Conservation (phyloP, 2,888 invertebrate genomes). For the Liposcelis brunnea region DNA sequence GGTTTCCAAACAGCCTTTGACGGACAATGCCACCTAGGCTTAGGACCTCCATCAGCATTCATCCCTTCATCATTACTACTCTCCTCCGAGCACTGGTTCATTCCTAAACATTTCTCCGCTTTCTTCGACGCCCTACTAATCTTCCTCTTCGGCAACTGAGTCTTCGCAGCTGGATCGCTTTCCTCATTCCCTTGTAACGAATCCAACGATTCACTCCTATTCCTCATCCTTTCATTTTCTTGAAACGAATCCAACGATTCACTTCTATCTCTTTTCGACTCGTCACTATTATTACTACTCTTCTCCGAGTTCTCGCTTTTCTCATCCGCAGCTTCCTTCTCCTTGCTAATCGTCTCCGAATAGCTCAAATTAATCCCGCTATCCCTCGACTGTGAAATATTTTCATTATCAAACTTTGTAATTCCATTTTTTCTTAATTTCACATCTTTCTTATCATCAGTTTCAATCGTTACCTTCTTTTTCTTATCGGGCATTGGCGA, state of each 20-base stretch:
- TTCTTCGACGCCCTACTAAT: not conserved
- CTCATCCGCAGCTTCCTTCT: slow-evolving; percentile 17
- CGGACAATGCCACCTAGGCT: slow-evolving; percentile 47
- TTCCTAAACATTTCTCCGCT: slow-evolving; percentile 25
- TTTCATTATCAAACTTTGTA: slow-evolving; percentile 32
- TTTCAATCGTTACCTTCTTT: slow-evolving; percentile 18
- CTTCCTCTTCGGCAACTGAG: not conserved
- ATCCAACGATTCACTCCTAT: slow-evolving; percentile 19
- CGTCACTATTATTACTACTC: slow-evolving; percentile 22
- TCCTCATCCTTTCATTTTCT: slow-evolving; percentile 17
- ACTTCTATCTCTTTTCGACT: slow-evolving; percentile 18
- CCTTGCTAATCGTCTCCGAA: not conserved
- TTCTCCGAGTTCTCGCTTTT: slow-evolving; percentile 20
- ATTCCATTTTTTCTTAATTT: slow-evolving; percentile 26
- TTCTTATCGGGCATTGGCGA: slow-evolving; percentile 16
- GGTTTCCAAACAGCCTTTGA: slow-evolving; percentile 70
- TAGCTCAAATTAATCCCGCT: slow-evolving; percentile 57
- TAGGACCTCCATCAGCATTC: slow-evolving; percentile 9
- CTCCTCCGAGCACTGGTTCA: slow-evolving; percentile 23
- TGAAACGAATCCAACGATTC: slow-evolving; percentile 13
- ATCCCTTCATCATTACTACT: slow-evolving; percentile 25
- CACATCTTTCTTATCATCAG: slow-evolving; percentile 21
- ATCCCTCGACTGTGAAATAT: slow-evolving; percentile 44
- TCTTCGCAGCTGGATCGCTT: slow-evolving; percentile 13
- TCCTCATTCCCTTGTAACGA: slow-evolving; percentile 10